These are phyloP conservation scores for Mastomys natalensis DNA, from an alignment of 2,113 vertebrate genomes.

Conservation along the genomic window DNA sequence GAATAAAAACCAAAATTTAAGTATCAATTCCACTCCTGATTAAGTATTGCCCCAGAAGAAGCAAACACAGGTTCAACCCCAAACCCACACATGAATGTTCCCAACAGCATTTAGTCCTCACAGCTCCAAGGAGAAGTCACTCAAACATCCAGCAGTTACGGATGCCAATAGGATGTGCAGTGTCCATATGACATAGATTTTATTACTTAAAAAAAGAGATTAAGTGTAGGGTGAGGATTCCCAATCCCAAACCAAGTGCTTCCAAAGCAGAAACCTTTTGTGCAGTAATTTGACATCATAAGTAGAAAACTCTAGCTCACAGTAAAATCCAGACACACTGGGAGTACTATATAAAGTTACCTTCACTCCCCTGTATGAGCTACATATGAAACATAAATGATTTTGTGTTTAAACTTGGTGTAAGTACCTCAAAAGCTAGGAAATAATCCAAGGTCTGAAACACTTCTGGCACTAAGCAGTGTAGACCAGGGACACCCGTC, in stretches of 20 bases:
- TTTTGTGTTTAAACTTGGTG: not conserved
- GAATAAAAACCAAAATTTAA: not conserved
- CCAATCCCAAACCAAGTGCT: not conserved
- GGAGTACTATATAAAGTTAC: not conserved
- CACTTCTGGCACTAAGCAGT: not conserved
- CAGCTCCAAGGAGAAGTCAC: not conserved
- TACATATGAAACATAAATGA: not conserved
- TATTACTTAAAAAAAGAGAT: not conserved
- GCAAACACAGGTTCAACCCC: not conserved
- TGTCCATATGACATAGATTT: not conserved
- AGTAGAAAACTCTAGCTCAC: not conserved
- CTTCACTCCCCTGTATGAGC: not conserved
- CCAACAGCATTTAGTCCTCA: not conserved
- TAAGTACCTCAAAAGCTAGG: not conserved
- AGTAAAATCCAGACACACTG: not conserved
- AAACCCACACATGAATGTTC: not conserved
- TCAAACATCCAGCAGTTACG: not conserved
- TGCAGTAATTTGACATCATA: not conserved
- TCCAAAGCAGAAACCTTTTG: not conserved
- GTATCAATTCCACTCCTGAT: not conserved
- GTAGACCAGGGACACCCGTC: not conserved
- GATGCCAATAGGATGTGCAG: not conserved
- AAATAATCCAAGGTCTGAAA: not conserved
- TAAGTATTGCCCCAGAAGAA: not conserved
- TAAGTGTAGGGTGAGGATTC: not conserved